Conservation (phyloP, 2,113 vertebrate species). For the Spilogale gracilis region DNA sequence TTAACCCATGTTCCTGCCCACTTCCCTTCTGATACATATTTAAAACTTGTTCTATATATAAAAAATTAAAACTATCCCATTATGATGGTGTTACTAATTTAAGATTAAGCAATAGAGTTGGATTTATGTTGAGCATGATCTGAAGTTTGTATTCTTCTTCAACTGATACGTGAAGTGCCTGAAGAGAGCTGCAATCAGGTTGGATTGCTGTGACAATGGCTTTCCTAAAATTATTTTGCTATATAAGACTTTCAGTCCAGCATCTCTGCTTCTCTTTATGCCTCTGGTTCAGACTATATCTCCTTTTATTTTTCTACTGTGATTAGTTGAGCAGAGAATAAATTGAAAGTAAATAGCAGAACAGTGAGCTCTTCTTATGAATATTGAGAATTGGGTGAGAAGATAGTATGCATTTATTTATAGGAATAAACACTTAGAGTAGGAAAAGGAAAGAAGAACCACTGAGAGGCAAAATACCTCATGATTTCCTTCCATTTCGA, state of each 20-base stretch:
- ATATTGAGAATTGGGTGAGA: neutral
- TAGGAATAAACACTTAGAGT: neutral
- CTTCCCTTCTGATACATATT: neutral
- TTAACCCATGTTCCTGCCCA: neutral
- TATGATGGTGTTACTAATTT: neutral
- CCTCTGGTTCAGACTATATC: neutral
- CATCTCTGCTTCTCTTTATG: neutral
- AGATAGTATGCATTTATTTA: neutral
- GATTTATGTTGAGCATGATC: neutral
- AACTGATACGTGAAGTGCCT: neutral
- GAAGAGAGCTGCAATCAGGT: neutral
- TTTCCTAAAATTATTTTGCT: neutral
- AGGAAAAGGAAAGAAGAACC: neutral
- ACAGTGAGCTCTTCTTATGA: neutral
- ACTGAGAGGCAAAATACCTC: neutral
- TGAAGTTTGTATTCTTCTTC: neutral
- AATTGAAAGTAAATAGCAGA: neutral
- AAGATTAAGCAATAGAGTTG: neutral
- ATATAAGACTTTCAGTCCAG: neutral
- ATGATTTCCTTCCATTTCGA: rapidly evolving
- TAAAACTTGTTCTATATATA: neutral
- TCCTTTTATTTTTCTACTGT: neutral
- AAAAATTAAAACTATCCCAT: neutral
- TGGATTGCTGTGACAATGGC: neutral
- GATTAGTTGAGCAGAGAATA: neutral